Conservation (phyloP, 2,797 vertebrate species). For the Lithobates sylvaticus region DNA sequence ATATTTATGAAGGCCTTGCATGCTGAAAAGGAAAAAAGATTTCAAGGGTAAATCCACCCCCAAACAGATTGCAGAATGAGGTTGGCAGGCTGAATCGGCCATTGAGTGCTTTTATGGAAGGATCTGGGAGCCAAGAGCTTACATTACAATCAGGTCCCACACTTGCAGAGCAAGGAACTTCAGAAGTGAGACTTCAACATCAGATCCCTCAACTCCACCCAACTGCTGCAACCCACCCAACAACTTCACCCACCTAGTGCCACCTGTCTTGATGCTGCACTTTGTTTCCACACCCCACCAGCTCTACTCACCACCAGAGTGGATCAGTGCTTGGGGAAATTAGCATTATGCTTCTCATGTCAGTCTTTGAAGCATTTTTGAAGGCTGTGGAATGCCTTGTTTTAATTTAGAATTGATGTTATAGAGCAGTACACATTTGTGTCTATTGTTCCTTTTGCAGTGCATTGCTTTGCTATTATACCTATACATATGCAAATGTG, state of each 20-base stretch:
- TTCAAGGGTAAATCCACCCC: not conserved
- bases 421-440: no score
- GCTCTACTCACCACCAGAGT: not conserved
- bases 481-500: not conserved
- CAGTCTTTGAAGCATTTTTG: no score
- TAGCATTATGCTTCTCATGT: not conserved
- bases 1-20: constrained; percentile 3
- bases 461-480: not conserved
- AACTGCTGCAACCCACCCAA: not conserved
- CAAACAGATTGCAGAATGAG: not conserved
- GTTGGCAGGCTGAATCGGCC: not conserved
- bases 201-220: not conserved
- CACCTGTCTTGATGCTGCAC: not conserved
- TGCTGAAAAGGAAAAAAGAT: constrained; percentile 3
- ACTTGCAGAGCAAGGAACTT: not conserved
- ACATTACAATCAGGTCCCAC: no score
- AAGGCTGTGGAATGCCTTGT: no score
- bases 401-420: no score
- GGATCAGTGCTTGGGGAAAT: not conserved
- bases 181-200: not conserved
- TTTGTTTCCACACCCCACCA: not conserved
- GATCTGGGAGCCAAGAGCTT: no score
- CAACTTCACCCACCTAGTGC: not conserved
- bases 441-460: no score
- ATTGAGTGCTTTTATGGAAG: not conserved